Base-by-base conservation (phyloP, 2,797 vertebrate species). In the Poeciliopsis infans region DNA sequence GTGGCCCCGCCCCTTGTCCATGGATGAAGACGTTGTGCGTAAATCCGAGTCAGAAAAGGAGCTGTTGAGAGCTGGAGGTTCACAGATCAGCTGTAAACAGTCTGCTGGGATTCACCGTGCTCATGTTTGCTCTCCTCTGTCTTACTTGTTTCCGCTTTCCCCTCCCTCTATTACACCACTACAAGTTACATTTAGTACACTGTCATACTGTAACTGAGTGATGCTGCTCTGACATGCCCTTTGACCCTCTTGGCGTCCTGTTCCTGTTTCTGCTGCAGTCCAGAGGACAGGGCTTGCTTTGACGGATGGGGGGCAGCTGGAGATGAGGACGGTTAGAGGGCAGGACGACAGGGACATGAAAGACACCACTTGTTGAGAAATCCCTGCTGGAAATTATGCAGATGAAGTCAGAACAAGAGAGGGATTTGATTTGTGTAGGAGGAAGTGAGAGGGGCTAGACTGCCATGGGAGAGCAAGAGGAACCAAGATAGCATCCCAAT, bases 201-300 rank as follows among this genome's bases (percentile, higher is more conserved):
- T 47, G 76, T 83, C 79, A 84, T 83, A 91, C 90, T 91, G 87
- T 88, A 87, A 87, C 75, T 86, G 81, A 83, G 82, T 83, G 84
- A 82, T 51, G 75, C 20, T 76, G 83, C 81, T 90, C 87, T 91
- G 86, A 88, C 85, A 82, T 83, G 91, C 94, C 90, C 93, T 94
- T 77, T 81, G 90, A 91, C 90, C 92, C 77, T 49, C 43, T 15
- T 79, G 83, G 91, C 87, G 89, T 94, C 94, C 93, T 93, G 90
- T 94, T 91, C 92, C 91, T 87, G 86, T 92, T 85, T 89, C 89
- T 86, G 57, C 76, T 82, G 73, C 85, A 76, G 86, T 85, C 61
- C 7, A 75, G 88, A 94, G 87, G 91, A 96, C 94, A 96, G 94
- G 90, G 87, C 83, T 7, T 3, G 94, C 94, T 96, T 95, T 96